Conservation (phyloP, 2,888 invertebrate genomes). For the Chymomyza caudatula region DNA sequence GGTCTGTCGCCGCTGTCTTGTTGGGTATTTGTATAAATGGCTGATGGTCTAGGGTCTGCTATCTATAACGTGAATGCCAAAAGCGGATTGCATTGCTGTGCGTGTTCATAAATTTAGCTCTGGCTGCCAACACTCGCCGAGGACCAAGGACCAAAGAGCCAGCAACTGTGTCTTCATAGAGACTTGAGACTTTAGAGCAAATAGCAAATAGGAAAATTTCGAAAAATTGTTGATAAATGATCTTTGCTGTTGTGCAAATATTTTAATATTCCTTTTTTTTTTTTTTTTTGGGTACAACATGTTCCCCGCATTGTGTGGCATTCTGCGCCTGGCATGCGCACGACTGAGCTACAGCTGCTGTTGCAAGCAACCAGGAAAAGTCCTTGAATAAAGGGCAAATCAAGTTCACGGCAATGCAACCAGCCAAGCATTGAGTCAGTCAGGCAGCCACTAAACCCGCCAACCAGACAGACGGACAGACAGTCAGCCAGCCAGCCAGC, state of each 20-base stretch:
- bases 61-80: conserved; percentile 30
- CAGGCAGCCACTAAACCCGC: not conserved
- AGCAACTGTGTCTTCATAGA: not conserved
- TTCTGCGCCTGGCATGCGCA: not conserved
- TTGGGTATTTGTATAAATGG: conserved; percentile 70
- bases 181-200: not conserved
- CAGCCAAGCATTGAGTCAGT: conserved; percentile 16
- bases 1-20: conserved; percentile 12
- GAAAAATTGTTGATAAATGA: conserved; percentile 62
- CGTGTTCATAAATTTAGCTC: conserved; percentile 75
- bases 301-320: not conserved
- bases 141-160: not conserved
- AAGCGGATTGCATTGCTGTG: conserved; percentile 38
- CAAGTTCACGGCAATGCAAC: conserved; percentile 70
- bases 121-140: conserved; percentile 11
- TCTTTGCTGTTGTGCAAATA: conserved; percentile 59
- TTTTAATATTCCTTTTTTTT: conserved; percentile 53
- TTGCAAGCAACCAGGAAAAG: conserved; percentile 54
- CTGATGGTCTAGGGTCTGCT: conserved; percentile 28
- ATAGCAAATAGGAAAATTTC: conserved; percentile 5
- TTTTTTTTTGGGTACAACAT: not conserved
- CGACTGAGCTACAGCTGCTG: not conserved
- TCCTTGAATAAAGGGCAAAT: conserved; percentile 77
- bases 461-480: conserved; percentile 11
- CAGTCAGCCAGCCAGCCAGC: not conserved